Base-by-base conservation (phyloP, 2,888 invertebrate genomes). In the Julus scanicus region DNA sequence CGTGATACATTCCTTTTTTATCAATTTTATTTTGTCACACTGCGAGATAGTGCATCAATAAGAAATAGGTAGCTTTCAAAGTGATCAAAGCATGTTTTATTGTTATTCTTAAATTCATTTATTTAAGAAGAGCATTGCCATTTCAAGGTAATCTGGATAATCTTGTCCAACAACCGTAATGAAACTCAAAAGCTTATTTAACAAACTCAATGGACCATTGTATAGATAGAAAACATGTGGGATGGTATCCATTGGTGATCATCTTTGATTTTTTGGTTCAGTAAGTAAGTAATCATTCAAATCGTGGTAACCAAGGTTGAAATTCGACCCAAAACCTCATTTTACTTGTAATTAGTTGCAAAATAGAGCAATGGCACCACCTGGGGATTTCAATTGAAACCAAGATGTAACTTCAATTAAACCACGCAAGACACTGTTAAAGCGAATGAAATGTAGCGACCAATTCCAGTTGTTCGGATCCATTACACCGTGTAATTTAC, bases 301-400 rank as follows among this genome's bases (percentile, higher is more conserved):
- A 63, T 3, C 20, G 48, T 8, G 8, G n/a, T n/a, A 63, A 63
- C n/a, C 63, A 17, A n/a, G 20, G n/a, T 5, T 2, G 63, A 63
- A 48, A 5, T 63, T 9, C 13, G 3, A 63, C 63, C n/a, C 20
- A 13, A 63, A 63, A 17, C 2, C 13, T 63, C n/a, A 63, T 63
- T 63, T 13, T 3, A 63, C 63, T 63, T 2, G 3, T 63, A 63
- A 63, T 63, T 63, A 63, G 4, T 6, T 8, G n/a, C 63, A 63
- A n/a, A 53, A 5, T 63, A n/a, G n/a, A 63, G 63, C 63, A 63
- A 63, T 63, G 63, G 63, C 63, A 63, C 63, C 63, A 63, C 63
- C 63, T 63, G 63, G 63, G 63, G 63, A 63, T 20, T 63, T 6
- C n/a, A 17, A 63, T 63, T 63, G 4, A 63, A 63, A 63, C 2